Evolutionary conservation across 1,140 invertebrate species (phyloP), one percentile per base, ranked within the genome.

Genomic region (Littorina saxatilis): DNA sequence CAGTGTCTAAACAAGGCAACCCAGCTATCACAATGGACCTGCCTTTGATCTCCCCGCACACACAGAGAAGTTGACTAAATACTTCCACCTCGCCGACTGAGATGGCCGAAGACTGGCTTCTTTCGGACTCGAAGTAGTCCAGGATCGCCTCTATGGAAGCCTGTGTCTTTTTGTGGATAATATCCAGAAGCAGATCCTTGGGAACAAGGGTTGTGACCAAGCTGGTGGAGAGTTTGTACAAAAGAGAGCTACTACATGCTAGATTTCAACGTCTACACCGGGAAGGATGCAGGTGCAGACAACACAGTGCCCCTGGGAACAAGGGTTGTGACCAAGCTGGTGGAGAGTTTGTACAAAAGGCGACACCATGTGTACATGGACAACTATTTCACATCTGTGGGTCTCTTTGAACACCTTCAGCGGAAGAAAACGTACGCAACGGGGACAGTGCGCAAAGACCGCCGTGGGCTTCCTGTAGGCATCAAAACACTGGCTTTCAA

Each of bases 351-450:
- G 47, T 32, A 13, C 11, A n/a, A 50, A 20, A 37, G 47, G 32
- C 43, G 66, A 47, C 84, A 83, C 52, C 74, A 83, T 39, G 40
- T 85, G 17, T 85, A 80, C 74, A 75, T 79, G 29, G 82, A 85
- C 82, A 80, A 81, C 29, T 82, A 81, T 32, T 85, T 80, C 55
- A 79, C 72, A 37, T 81, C 79, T n/a, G 76, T 85, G 23, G 52
- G 23, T 15, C 74, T 85, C 40, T 50, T 74, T 4, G 47, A 78
- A 70, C 27, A 66, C 23, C 79, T 85, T 20, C 39, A 70, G 23
- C 35, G 68, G 29, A 63, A 61, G 17, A 74, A 47, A 3, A 79
- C 68, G 9, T 78, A 82, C 55, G 40, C 75, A 7, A 11, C n/a
- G n/a, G n/a, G n/a, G n/a, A n/a, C n/a, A n/a, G n/a, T n/a, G n/a